These are phyloP conservation scores for Rotaria macrura DNA, from an alignment of 2,888 invertebrate species.

Conservation along the genomic window DNA sequence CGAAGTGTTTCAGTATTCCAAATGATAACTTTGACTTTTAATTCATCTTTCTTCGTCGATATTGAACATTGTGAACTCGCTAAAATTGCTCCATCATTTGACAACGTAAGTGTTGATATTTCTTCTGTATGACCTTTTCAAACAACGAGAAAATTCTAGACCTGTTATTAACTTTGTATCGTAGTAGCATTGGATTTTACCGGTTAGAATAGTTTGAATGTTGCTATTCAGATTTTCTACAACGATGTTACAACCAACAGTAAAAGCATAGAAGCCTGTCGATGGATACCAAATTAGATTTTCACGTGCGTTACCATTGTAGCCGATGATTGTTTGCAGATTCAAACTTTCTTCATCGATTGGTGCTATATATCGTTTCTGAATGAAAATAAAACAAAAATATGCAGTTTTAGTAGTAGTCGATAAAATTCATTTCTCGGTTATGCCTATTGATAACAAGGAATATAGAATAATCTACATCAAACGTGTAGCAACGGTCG, in stretches of 20 bases:
- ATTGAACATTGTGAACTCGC: not conserved
- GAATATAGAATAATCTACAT: no score
- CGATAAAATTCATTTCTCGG: no score
- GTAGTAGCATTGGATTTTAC: conserved; percentile 33
- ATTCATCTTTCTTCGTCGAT: not conserved
- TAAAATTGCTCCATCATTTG: conserved; percentile 19
- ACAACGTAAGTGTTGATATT: conserved; percentile 25
- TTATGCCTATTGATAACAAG: no score
- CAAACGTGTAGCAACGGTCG: no score
- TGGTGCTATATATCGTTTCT: conserved; percentile 47
- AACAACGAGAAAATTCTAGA: not conserved
- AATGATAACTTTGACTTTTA: not conserved
- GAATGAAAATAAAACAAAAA: not conserved
- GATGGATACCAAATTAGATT: conserved; percentile 49
- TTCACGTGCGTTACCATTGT: conserved; percentile 46
- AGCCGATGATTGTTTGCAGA: conserved; percentile 45
- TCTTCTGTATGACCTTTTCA: conserved; percentile 25
- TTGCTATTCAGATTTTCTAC: conserved; percentile 46
- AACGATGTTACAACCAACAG: conserved; percentile 44
- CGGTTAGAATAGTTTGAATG: conserved; percentile 43
- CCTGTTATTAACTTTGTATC: not conserved
- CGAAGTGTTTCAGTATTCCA: not conserved
- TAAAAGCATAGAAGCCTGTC: conserved; percentile 47
- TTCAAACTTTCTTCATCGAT: conserved; percentile 46
- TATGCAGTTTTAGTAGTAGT: no score